These are phyloP conservation scores for Platorchestia sp. DNA, from an alignment of 1,140 invertebrate genomes.

Conservation along the genomic window DNA sequence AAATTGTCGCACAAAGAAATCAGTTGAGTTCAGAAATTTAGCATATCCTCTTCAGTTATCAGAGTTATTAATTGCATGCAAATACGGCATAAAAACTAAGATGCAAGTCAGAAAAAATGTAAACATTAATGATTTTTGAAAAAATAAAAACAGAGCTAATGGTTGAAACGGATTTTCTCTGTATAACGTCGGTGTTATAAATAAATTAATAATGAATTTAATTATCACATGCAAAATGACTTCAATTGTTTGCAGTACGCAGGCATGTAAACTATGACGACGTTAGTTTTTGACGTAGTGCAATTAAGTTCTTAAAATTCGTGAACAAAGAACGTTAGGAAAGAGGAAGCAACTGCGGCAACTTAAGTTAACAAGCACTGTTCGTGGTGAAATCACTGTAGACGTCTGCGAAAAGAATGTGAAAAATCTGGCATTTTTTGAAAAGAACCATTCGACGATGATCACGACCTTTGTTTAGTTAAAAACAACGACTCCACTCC, in stretches of 20 bases:
- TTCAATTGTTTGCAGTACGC: not conserved
- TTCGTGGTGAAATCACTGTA: too few species aligned
- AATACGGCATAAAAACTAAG: too few species aligned
- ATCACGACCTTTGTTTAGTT: not conserved
- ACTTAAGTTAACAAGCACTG: too few species aligned
- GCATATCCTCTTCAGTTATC: too few species aligned
- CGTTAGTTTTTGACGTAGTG: not conserved
- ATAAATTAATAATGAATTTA: not conserved
- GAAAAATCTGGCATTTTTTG: not conserved
- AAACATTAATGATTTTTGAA: too few species aligned
- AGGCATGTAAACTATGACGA: not conserved
- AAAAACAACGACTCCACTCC: not conserved
- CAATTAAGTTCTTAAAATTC: not conserved
- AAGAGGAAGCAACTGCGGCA: not conserved
- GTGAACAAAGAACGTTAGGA: not conserved
- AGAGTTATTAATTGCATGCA: too few species aligned
- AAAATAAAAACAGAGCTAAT: not conserved
- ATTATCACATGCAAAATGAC: not conserved
- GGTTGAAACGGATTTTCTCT: not conserved
- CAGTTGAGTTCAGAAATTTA: too few species aligned
- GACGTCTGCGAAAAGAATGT: not conserved
- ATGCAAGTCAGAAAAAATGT: too few species aligned
- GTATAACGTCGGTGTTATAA: not conserved
- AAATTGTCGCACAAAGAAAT: too few species aligned
- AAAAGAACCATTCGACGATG: not conserved